A percentile compares a stretch with the other conserved stretches of the same genome.
phyloP scores from a whole-genome alignment of 2,797 vertebrate genomes.

The Chlorospingus semifuscus region DNA sequence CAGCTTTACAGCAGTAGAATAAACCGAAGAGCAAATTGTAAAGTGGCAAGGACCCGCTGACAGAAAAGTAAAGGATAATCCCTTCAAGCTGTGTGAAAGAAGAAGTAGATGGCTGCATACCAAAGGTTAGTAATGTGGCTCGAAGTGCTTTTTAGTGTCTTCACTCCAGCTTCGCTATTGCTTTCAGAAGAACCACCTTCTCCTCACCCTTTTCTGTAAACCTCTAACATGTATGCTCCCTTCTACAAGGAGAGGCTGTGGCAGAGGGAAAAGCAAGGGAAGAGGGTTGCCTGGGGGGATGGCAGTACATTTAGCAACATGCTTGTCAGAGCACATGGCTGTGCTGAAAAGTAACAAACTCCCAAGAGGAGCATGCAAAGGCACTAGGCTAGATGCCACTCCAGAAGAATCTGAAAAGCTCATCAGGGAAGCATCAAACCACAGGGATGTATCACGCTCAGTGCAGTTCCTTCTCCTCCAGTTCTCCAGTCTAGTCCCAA shows the following conservation, averaged over 20 bases:
- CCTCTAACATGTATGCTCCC: accelerated
- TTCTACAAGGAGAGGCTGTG: neutral
- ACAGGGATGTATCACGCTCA: accelerated
- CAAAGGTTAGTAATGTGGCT: neutral
- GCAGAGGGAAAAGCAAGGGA: neutral
- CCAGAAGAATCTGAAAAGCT: neutral
- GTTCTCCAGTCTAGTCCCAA: neutral
- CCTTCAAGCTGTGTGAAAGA: neutral
- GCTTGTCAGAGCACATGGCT: accelerated
- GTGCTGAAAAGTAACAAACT: neutral
- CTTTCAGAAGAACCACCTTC: neutral
- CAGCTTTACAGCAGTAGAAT: neutral
- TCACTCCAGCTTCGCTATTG: neutral
- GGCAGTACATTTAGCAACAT: neutral
- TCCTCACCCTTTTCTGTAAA: neutral
- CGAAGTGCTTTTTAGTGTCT: neutral
- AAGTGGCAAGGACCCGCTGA: neutral
- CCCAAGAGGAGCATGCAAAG: neutral
- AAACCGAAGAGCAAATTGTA: neutral
- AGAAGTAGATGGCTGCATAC: neutral
- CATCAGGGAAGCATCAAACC: neutral
- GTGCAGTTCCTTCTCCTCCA: neutral
- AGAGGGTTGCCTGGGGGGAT: accelerated
- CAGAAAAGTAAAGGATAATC: neutral
- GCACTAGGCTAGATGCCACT: neutral